phyloP scores from a whole-genome alignment of 2,797 vertebrate genomes.

The Epinephelus malabaricus region DNA sequence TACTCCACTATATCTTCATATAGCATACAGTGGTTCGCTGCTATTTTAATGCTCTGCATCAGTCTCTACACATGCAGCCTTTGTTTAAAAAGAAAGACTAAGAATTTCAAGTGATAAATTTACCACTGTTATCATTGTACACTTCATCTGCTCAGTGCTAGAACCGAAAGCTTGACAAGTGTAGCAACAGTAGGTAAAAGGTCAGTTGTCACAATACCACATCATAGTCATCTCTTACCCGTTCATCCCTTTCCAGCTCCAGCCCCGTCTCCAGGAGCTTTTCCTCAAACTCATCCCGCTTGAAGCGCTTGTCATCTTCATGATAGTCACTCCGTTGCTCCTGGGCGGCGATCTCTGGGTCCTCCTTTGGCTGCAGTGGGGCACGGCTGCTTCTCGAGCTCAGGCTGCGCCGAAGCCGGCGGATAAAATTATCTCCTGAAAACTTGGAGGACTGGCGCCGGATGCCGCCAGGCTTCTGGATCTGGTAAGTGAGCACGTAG shows the following conservation, averaged over 20 bases:
- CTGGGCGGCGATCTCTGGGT: conserved; percentile 82
- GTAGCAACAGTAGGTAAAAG: background rate
- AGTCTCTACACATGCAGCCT: too few relatives aligned
- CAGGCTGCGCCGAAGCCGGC: conserved; percentile 79
- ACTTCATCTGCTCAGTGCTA: background rate
- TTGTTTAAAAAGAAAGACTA: too few relatives aligned
- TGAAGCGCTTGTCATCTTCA: conserved; percentile 91
- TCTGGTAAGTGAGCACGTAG: conserved; percentile 93
- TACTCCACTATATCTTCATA: too few relatives aligned
- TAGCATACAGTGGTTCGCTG: too few relatives aligned
- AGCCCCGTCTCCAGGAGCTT: conserved; percentile 94
- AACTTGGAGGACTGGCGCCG: conserved; percentile 74
- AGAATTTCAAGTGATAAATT: too few relatives aligned
- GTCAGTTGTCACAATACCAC: background rate
- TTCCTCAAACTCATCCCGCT: conserved; percentile 92
- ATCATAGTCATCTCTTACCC: conserved; percentile 80
- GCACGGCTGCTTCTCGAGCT: conserved; percentile 81
- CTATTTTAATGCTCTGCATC: too few relatives aligned
- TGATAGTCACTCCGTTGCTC: conserved; percentile 87
- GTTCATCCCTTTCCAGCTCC: conserved; percentile 94
- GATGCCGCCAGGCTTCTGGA: conserved; percentile 85
- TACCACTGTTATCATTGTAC: too few relatives aligned
- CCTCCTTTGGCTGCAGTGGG: conserved; percentile 80
- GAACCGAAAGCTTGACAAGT: background rate
- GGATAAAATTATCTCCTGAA: conserved; percentile 72